Percentiles rank a stretch among this genome's conserved stretches.
Conservation (phyloP, 2,113 vertebrate species). For the Anser brachyrhynchus region DNA sequence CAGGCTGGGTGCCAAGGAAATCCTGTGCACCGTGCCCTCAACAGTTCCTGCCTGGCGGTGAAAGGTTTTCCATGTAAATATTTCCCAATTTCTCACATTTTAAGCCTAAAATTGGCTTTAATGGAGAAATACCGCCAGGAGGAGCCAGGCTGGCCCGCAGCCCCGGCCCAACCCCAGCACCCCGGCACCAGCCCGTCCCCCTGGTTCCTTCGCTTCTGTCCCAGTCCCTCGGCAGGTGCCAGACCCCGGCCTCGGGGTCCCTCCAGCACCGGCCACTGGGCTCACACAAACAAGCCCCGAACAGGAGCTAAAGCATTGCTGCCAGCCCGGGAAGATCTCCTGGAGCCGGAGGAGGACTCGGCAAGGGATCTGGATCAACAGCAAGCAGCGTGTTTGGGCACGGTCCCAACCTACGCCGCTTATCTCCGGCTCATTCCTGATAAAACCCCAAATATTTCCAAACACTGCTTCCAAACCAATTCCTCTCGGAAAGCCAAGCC, state of each 20-base stretch:
- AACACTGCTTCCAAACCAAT: background rate
- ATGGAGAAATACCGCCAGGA: background rate
- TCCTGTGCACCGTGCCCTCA: rapidly evolving
- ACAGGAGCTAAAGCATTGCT: background rate
- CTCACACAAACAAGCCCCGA: background rate
- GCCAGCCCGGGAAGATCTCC: background rate
- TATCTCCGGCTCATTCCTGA: background rate
- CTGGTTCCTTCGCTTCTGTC: background rate
- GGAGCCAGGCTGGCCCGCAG: background rate
- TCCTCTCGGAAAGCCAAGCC: background rate
- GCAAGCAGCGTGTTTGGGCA: background rate
- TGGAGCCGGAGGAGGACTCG: background rate
- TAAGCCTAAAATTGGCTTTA: background rate
- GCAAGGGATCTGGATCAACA: background rate
- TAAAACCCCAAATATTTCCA: background rate
- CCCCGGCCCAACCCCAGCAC: too few relatives aligned
- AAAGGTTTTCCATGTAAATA: background rate
- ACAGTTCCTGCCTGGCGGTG: background rate
- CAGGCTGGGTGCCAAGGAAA: background rate
- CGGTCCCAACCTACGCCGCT: background rate
- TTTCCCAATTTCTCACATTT: background rate
- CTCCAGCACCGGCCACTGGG: background rate
- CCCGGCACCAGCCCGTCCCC: background rate
- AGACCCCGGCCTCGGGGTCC: background rate
- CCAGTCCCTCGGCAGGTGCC: background rate